phyloP scores from a whole-genome alignment of 2,888 invertebrate species.

The Trissoscelio sp. region DNA sequence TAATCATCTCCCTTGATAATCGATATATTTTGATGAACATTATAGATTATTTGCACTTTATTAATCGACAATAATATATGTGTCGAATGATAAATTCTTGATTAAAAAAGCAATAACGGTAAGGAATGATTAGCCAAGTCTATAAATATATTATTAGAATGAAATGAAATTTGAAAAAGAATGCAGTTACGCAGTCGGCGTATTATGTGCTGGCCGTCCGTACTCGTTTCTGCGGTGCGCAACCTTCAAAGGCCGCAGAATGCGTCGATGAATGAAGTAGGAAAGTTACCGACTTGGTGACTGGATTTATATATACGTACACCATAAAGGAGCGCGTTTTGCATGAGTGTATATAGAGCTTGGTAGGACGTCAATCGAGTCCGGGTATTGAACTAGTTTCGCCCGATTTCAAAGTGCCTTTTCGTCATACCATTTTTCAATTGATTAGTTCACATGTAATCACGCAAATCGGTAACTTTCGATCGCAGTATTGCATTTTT shows the following conservation, averaged over 20 bases:
- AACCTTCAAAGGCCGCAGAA: slow-evolving; percentile 83
- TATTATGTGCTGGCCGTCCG: slow-evolving; percentile 66
- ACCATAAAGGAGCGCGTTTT: slow-evolving; percentile 51
- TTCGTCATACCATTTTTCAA: slow-evolving; percentile 58
- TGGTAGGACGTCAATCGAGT: slow-evolving; percentile 53
- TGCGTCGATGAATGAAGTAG: slow-evolving; percentile 82
- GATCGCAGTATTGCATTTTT: slow-evolving; percentile 57
- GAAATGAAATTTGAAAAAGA: slow-evolving; percentile 67
- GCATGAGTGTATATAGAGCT: slow-evolving; percentile 46
- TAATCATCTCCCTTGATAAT: too few relatives aligned
- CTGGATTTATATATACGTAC: slow-evolving; percentile 77
- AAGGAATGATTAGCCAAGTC: slow-evolving; percentile 46
- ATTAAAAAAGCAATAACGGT: slow-evolving; percentile 45
- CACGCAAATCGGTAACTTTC: slow-evolving; percentile 67
- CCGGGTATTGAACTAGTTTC: slow-evolving; percentile 69
- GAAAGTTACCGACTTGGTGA: slow-evolving; percentile 78
- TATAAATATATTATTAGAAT: slow-evolving; percentile 63
- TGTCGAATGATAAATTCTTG: too few relatives aligned
- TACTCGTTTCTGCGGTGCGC: slow-evolving; percentile 75
- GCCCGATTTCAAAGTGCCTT: slow-evolving; percentile 51
- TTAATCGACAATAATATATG: too few relatives aligned
- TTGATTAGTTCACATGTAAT: slow-evolving; percentile 45
- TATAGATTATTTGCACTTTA: too few relatives aligned
- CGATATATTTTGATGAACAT: too few relatives aligned
- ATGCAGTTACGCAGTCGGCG: slow-evolving; percentile 67